A percentile compares a stretch with the other conserved stretches of the same genome.
Conservation (phyloP, 2,797 vertebrate genomes). For the Rachycentron canadum region DNA sequence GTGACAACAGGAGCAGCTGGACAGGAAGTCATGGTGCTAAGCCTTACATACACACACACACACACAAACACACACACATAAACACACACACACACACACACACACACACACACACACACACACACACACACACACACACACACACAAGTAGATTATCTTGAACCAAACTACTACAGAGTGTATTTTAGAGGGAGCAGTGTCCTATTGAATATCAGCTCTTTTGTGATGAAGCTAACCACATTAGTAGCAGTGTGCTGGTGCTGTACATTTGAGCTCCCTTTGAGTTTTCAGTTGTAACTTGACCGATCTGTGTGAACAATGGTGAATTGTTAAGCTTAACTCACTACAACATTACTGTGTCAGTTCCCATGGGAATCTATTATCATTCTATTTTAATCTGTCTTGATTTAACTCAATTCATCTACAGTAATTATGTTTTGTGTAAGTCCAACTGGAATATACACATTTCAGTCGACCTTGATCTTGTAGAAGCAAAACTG, state of each 20-base stretch:
- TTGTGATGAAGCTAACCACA: constrained; percentile 49
- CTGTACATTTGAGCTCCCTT: constrained; percentile 25
- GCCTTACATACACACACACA: constrained; percentile 34
- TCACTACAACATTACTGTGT: constrained; percentile 49
- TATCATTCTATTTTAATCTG: constrained; percentile 45
- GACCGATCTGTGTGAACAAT: constrained; percentile 65
- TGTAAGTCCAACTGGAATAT: constrained; percentile 37
- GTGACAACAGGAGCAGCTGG: constrained; percentile 90
- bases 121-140: constrained; percentile 30
- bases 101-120: constrained; percentile 9
- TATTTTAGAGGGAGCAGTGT: constrained; percentile 60
- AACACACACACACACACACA: no score
- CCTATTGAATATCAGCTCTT: constrained; percentile 37
- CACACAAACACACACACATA: constrained; percentile 30
- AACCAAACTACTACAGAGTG: constrained; percentile 70
- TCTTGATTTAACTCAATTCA: constrained; percentile 57
- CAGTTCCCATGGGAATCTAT: constrained; percentile 53
- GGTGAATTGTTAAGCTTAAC: constrained; percentile 63
- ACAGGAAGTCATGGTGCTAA: constrained; percentile 88
- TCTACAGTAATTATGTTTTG: constrained; percentile 62
- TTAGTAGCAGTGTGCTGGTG: constrained; percentile 16
- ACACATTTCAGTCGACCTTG: constrained; percentile 51
- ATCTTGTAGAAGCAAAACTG: constrained; percentile 36
- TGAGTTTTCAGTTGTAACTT: constrained; percentile 42
- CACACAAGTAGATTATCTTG: constrained; percentile 87